These are phyloP conservation scores for Ecliptopera silaceata DNA, from an alignment of 2,888 invertebrate genomes.

Conservation along the genomic window DNA sequence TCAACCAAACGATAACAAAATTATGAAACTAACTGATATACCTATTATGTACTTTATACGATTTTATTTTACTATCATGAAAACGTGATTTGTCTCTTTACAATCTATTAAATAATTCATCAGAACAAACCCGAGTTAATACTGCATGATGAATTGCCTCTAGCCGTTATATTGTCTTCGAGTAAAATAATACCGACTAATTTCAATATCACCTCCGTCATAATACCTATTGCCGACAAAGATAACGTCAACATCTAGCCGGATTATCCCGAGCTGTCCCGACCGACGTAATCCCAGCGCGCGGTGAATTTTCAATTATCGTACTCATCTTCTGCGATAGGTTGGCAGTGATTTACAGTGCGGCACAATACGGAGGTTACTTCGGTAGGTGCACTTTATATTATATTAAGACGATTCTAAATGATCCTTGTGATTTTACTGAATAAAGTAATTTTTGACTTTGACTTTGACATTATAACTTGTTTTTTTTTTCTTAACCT, in stretches of 20 bases:
- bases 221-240: conserved; percentile 48
- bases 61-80: too few relatives aligned
- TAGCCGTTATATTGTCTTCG: neutral
- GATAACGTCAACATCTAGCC: conserved; percentile 53
- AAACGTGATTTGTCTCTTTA: too few relatives aligned
- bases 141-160: neutral
- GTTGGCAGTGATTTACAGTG: conserved; percentile 47
- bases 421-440: too few relatives aligned
- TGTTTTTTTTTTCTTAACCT: too few relatives aligned
- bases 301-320: conserved; percentile 61
- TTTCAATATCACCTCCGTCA: conserved; percentile 49
- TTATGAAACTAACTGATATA: too few relatives aligned
- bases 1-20: too few relatives aligned
- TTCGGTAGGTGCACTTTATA: too few relatives aligned
- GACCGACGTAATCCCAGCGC: conserved; percentile 43
- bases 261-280: conserved; percentile 47
- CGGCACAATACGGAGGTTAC: conserved; percentile 2
- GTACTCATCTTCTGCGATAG: conserved; percentile 49
- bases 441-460: too few relatives aligned
- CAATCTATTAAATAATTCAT: too few relatives aligned
- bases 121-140: neutral
- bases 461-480: too few relatives aligned
- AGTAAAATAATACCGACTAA: conserved; percentile 28
- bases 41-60: too few relatives aligned
- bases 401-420: too few relatives aligned